Base-by-base conservation (phyloP, 2,113 vertebrate species). In the Neodontobutis hainanensis region DNA sequence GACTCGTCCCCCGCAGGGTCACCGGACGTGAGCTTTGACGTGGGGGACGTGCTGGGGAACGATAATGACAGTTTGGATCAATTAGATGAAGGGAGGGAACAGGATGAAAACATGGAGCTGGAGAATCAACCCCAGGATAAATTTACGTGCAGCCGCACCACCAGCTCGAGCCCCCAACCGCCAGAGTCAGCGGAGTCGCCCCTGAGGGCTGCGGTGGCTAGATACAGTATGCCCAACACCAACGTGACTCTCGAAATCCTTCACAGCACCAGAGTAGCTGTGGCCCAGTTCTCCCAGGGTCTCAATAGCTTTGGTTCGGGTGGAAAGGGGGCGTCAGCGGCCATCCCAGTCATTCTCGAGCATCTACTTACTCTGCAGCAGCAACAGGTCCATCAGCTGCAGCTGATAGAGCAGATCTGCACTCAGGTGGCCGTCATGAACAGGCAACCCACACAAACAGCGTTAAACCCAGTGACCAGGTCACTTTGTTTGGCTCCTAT, bases 161-260 rank as follows among this genome's bases (percentile, higher is more conserved):
- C 68, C 61, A 85, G 80, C 75, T 85, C 70, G 78, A 88, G 83
- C 66, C 81, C 84, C 57, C 80, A 65, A 87, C 88, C 85, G 44
- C 89, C 86, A 19, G 84, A 91, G 75, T 81, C 78, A 4, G 48
- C 88, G 46, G 90, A 86, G 60, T 77, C 91, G 70, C 89, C 92
- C 63, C 92, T 91, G 3, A 91, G 89, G 81, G 87, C 93, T 5
- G 71, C 92, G 64, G 85, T 92, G 49, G 86, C 88, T 16, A 86
- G 85, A 80, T 95, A 94, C 77, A 78, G 77, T 86, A 90, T 95
- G 91, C 96, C 96, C 47, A 96, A 92, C 89, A 98, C 96, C 65
- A 99, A 99, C 5, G 97, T 99, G 76, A 99, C 97, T 0, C 91
- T 99, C 83, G 97, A 98, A 94, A 96, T 97, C 59, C 94, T 99